phyloP scores from a whole-genome alignment of 1,140 invertebrate species.

The Drosophila obscura region DNA sequence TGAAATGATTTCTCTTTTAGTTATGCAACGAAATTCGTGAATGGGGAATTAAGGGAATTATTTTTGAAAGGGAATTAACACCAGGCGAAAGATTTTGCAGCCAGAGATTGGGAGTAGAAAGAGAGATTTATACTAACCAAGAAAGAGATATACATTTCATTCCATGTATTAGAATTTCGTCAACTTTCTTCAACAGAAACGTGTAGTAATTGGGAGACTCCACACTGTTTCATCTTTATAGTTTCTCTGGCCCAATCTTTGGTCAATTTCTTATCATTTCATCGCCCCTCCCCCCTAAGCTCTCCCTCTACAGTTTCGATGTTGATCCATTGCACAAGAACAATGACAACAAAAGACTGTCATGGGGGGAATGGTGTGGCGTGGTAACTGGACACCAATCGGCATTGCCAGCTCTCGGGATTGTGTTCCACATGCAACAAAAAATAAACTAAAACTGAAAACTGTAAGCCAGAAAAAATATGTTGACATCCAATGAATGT shows the following conservation, averaged over 20 bases:
- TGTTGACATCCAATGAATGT: conserved; percentile 78
- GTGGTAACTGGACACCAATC: conserved; percentile 70
- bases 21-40: conserved; percentile 14
- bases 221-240: too few relatives aligned
- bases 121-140: too few relatives aligned
- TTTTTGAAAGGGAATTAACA: not conserved
- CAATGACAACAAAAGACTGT: conserved; percentile 57
- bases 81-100: too few relatives aligned
- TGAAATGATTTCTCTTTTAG: conserved; percentile 46
- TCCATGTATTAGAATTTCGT: too few relatives aligned
- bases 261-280: conserved; percentile 8
- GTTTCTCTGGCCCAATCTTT: not conserved
- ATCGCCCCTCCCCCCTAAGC: not conserved
- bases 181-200: too few relatives aligned
- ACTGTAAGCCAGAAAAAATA: conserved; percentile 55
- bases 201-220: too few relatives aligned
- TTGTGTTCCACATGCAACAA: conserved; percentile 40
- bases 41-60: conserved; percentile 15
- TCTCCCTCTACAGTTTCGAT: conserved; percentile 13
- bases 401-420: conserved; percentile 32
- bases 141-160: too few relatives aligned
- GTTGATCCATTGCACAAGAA: conserved; percentile 43
- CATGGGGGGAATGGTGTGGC: conserved; percentile 5
- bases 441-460: conserved; percentile 16
- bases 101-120: too few relatives aligned